Evolutionary conservation across 37 sponge, comb jelly and placozoan genomes (phyloP), one percentile per base, ranked within the genome.

Genomic region (Hormiphora californensis): DNA sequence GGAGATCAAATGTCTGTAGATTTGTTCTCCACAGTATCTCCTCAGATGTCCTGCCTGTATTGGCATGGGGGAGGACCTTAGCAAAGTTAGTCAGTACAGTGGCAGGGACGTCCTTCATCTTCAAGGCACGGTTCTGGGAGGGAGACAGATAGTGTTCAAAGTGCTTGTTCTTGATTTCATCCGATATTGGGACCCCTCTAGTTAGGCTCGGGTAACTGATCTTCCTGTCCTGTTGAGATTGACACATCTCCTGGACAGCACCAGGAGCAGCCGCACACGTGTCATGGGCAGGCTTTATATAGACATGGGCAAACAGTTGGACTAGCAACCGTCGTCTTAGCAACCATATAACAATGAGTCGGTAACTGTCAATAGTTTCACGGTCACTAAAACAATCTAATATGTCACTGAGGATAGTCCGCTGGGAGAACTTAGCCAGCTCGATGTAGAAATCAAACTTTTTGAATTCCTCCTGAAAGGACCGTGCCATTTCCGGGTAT

Each of bases 221-320:
- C 27, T 73, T 73, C 38, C 43, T 73, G 35, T 1, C n/a, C 46
- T 43, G 81, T 36, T n/a, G n/a, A n/a, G n/a, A n/a, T n/a, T n/a
- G n/a, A n/a, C n/a, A n/a, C n/a, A n/a, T n/a, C n/a, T n/a, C n/a
- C n/a, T n/a, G n/a, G n/a, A n/a, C n/a, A n/a, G n/a, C n/a, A n/a
- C n/a, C n/a, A n/a, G n/a, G n/a, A n/a, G n/a, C n/a, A n/a, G n/a
- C n/a, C n/a, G n/a, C n/a, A n/a, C n/a, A n/a, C 2, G 81, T 43
- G 23, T 73, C 81, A 33, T 73, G 81, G 0, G 81, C 81, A 19
- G 81, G 81, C 23, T 73, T 73, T 43, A 73, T 73, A 28, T 73
- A 73, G 17, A 73, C 81, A 33, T 73, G 81, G 27, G 81, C 81
- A 41, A 73, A 73, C 36, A 73, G 81, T 28, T 73, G 81, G 39